Percentiles rank a stretch among this genome's conserved stretches.
phyloP scores from a whole-genome alignment of 2,888 invertebrate species.

The Punctoribates punctum region DNA sequence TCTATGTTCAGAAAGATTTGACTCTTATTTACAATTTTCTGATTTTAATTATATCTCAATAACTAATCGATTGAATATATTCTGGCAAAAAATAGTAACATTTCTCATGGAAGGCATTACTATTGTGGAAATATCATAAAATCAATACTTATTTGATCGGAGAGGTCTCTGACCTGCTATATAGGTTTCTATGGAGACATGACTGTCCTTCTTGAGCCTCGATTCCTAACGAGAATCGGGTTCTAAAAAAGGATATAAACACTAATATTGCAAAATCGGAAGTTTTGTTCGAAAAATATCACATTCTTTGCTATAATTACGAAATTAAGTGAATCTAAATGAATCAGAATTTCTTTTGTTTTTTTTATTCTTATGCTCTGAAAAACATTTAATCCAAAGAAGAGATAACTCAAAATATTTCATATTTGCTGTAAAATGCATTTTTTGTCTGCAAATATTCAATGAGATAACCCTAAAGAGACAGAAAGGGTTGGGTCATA shows the following conservation, averaged over 20 bases:
- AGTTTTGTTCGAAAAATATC: too few relatives aligned
- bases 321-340: background rate
- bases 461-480: too few relatives aligned
- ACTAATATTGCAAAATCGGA: background rate
- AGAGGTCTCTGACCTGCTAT: conserved; percentile 4
- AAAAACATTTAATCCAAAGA: too few relatives aligned
- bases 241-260: background rate
- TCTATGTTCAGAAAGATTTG: too few relatives aligned
- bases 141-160: conserved; percentile 5
- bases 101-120: background rate
- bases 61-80: background rate
- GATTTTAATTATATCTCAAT: too few relatives aligned
- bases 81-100: background rate
- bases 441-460: too few relatives aligned
- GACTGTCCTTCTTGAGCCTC: conserved; percentile 11
- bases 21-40: too few relatives aligned
- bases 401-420: too few relatives aligned
- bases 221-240: background rate
- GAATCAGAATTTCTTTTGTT: too few relatives aligned
- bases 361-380: too few relatives aligned
- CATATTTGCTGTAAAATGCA: too few relatives aligned
- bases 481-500: too few relatives aligned
- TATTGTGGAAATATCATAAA: background rate
- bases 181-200: background rate
- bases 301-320: background rate